Evolutionary conservation across 2,797 vertebrate genomes (phyloP).

Genomic region (Xenentodon cancila): DNA sequence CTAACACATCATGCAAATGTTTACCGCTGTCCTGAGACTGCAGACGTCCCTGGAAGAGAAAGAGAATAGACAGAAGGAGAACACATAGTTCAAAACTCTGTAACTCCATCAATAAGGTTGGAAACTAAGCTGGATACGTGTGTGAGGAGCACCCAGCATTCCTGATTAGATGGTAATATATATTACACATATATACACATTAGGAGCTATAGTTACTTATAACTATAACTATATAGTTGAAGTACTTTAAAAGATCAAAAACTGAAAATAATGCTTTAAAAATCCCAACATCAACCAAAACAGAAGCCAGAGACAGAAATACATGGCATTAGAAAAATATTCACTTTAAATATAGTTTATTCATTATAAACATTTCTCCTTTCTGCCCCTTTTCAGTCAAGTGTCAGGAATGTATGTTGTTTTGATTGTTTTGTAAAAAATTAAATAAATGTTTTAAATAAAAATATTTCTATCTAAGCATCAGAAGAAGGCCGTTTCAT

Average conservation of each 20-base stretch:
- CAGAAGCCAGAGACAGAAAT: no score
- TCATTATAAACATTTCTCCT: no score
- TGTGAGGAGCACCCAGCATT: neutral
- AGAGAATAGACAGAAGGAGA: neutral
- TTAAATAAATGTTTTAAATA: no score
- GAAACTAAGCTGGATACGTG: neutral
- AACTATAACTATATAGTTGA: no score
- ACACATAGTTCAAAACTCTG: neutral
- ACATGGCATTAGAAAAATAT: no score
- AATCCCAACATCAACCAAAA: neutral
- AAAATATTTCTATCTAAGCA: no score
- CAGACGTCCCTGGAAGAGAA: constrained; percentile 84
- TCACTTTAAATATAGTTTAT: no score
- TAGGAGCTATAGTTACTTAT: neutral
- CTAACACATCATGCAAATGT: constrained; percentile 93
- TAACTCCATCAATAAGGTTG: neutral
- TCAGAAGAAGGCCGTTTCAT: no score
- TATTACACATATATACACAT: neutral
- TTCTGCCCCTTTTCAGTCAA: no score
- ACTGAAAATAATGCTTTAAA: neutral
- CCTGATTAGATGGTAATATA: neutral
- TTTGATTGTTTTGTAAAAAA: no score
- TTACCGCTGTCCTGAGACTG: constrained; percentile 93
- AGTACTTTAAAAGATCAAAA: neutral
- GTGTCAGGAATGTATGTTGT: no score